Conservation (phyloP, 2,797 vertebrate species). For the Falco concolor region DNA sequence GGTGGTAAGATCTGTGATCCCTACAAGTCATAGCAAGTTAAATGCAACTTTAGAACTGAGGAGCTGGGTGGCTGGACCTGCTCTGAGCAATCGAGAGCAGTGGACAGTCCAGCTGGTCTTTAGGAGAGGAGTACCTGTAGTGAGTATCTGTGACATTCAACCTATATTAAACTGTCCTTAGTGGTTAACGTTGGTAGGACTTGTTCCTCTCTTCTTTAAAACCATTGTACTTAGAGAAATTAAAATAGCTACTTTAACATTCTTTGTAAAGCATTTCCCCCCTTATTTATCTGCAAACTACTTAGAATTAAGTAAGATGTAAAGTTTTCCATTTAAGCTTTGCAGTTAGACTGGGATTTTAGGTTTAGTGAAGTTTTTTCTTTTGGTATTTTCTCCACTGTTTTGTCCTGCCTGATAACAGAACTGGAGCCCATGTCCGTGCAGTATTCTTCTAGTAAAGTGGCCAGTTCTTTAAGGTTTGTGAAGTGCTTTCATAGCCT, state of each 20-base stretch:
- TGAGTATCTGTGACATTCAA: neutral
- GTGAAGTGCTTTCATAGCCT: neutral
- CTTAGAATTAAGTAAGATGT: neutral
- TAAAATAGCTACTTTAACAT: neutral
- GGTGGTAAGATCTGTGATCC: neutral
- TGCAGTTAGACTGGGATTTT: neutral
- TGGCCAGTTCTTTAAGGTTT: neutral
- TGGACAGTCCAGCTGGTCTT: neutral
- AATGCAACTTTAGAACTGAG: neutral
- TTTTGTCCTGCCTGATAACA: neutral
- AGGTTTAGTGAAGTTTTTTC: neutral
- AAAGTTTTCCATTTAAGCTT: neutral
- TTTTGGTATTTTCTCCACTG: neutral
- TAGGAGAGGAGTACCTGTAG: neutral
- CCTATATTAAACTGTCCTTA: neutral
- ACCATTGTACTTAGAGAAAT: neutral
- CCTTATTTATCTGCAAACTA: neutral
- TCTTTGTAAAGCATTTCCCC: neutral
- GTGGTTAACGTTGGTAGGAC: neutral
- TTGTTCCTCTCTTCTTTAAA: neutral
- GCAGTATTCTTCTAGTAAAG: neutral
- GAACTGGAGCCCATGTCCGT: neutral
- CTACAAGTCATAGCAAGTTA: fast-evolving
- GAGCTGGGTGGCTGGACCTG: neutral
- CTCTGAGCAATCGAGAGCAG: fast-evolving